Percentiles rank a stretch among this genome's conserved stretches.
Evolutionary conservation across 2,888 invertebrate species (phyloP).

Genomic region (Zelleria hepariella): DNA sequence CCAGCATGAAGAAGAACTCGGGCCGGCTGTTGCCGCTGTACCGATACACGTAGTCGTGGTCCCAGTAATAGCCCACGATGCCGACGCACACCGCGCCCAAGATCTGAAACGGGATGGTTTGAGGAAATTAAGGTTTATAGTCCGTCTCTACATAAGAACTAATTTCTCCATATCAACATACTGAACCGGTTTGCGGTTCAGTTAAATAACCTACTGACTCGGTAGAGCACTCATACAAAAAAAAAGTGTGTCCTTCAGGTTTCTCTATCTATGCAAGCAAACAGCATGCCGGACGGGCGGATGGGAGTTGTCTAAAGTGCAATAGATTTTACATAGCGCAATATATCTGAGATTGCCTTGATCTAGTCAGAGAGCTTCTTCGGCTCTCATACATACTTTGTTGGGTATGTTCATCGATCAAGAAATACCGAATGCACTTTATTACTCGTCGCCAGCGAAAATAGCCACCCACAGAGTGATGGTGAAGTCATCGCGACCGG

Average conservation of each 20-base stretch:
- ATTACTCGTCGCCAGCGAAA: background rate
- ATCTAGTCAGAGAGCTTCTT: too few relatives aligned
- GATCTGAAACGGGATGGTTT: conserved; percentile 58
- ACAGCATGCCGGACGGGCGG: too few relatives aligned
- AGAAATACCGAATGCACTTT: background rate
- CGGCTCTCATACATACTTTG: background rate
- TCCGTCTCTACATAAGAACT: background rate
- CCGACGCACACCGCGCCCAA: conserved; percentile 83
- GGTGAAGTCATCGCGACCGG: background rate
- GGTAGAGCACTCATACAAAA: too few relatives aligned
- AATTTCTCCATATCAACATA: too few relatives aligned
- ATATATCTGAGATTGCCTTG: too few relatives aligned
- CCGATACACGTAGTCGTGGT: conserved; percentile 34
- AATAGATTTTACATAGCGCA: too few relatives aligned
- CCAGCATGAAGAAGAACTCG: conserved; percentile 80
- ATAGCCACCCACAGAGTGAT: background rate
- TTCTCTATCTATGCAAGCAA: too few relatives aligned
- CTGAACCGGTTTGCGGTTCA: too few relatives aligned
- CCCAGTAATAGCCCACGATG: conserved; percentile 74
- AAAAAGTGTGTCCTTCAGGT: too few relatives aligned
- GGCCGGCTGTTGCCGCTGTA: conserved; percentile 43
- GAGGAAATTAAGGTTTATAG: background rate
- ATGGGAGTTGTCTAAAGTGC: too few relatives aligned
- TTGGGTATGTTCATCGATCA: background rate
- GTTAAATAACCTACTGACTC: too few relatives aligned